A percentile compares a stretch with the other conserved stretches of the same genome.
Evolutionary conservation across 2,888 invertebrate species (phyloP).

Genomic region (Dastarcus helophoroides): DNA sequence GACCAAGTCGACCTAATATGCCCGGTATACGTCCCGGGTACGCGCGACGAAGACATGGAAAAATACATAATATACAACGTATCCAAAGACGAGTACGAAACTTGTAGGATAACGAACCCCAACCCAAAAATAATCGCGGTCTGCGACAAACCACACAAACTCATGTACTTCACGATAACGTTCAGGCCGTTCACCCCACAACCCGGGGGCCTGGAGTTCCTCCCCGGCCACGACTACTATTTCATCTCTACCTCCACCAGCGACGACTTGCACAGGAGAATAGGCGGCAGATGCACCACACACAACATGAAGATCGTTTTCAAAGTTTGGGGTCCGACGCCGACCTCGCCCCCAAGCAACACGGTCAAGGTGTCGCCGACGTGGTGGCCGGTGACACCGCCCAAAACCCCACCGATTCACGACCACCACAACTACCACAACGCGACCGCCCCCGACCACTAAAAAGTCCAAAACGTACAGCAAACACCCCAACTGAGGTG

Average conservation of each 20-base stretch:
- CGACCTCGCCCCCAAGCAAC: conserved; percentile 29
- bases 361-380: conserved; percentile 18
- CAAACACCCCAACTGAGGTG: conserved; percentile 80
- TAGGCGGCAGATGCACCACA: conserved; percentile 78
- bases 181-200: conserved; percentile 94
- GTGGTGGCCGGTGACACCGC: conserved; percentile 37
- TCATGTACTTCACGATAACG: conserved; percentile 93
- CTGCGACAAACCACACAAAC: conserved; percentile 89
- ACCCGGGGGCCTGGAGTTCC: conserved; percentile 88
- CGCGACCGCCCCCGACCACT: conserved; percentile 27
- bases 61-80: conserved; percentile 95
- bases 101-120: conserved; percentile 89
- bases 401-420: conserved; percentile 33
- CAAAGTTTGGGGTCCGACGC: conserved; percentile 57
- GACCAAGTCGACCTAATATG: conserved; percentile 95
- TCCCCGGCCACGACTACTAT: conserved; percentile 85
- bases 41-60: conserved; percentile 79
- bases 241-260: conserved; percentile 86
- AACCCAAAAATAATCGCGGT: conserved; percentile 89
- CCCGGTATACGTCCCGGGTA: conserved; percentile 80
- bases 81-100: conserved; percentile 92
- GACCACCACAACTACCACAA: conserved; percentile 33
- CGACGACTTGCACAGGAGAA: conserved; percentile 82
- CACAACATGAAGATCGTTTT: conserved; percentile 89
- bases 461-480: conserved; percentile 50